Evolutionary conservation across 2,888 invertebrate species (phyloP), one percentile per base, ranked within the genome.

Genomic region (Tyria jacobaeae): DNA sequence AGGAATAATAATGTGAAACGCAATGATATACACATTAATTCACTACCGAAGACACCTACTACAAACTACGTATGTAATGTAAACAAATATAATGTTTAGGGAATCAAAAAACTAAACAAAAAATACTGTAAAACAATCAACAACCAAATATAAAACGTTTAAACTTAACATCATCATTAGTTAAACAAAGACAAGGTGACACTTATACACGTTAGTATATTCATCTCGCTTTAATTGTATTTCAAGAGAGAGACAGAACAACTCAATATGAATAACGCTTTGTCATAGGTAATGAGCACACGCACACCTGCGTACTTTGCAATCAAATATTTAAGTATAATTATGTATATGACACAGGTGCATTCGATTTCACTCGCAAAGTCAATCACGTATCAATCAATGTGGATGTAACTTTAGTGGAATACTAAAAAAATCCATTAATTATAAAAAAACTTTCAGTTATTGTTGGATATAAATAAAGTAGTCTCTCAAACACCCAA

Each of bases 221-320:
- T 24, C 5, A 34, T 17, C 31, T 50, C 57, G 24, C 37, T 51
- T 59, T 37, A 51, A 15, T 15, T 21, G 9, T 17, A 39, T 1
- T 1, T 17, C 25, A 15, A 47, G 12, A 58, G 54, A 57, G 27
- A 60, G 37, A 35, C 1, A 49, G n/a, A 9, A 41, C 52, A 41
- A 53, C 54, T 39, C 34, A 48, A 37, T 55, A 49, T 55, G 60
- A 12, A 21, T 14, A 21, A 44, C 21, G 44, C 12, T 39, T 70
- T 65, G 67, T 76, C 66, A 75, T 71, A 66, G 67, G 63, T 49
- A 34, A 61, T 35, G 56, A 66, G 17, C 52, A 60, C 60, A 57
- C 49, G 64, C 62, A 52, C 78, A 79, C 74, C 76, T 80, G 79
- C 75, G 56, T 54, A 66, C 70, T 68, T 66, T 60, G 65, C 66